These are phyloP conservation scores for Siniperca chuatsi DNA, from an alignment of 2,113 vertebrate species.

Conservation along the genomic window DNA sequence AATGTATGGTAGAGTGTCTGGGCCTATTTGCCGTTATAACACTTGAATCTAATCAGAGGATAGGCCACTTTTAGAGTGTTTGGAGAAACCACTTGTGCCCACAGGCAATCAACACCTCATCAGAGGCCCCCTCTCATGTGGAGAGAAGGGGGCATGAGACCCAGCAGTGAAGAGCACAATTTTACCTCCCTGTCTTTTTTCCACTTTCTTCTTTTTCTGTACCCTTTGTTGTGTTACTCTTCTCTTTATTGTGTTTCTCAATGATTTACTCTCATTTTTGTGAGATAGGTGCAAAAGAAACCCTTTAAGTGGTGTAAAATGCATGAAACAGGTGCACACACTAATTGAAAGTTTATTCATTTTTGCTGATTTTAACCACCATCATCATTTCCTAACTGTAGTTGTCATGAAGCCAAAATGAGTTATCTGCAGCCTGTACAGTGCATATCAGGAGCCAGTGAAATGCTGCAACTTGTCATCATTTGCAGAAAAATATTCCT, in stretches of 20 bases:
- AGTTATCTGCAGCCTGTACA: constrained; percentile 1
- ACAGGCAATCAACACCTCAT: constrained; percentile 85
- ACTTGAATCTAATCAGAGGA: constrained; percentile 82
- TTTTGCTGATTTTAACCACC: constrained; percentile 13
- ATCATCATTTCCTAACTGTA: neutral
- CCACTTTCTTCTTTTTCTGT: constrained; percentile 11
- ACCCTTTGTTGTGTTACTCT: constrained; percentile 26
- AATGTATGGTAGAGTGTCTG: constrained; percentile 68
- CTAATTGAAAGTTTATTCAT: neutral
- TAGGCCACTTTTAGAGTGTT: constrained; percentile 77
- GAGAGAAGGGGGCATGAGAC: constrained; percentile 63
- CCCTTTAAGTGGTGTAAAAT: too few relatives aligned
- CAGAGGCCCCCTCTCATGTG: constrained; percentile 73
- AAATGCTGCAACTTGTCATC: neutral
- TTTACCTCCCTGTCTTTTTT: constrained; percentile 66
- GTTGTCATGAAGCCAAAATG: constrained; percentile 9
- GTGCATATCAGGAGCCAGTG: neutral
- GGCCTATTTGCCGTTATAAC: constrained; percentile 76
- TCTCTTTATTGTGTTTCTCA: neutral
- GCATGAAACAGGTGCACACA: neutral
- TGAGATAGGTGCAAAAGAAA: too few relatives aligned
- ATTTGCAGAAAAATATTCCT: neutral
- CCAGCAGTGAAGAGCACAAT: constrained; percentile 68
- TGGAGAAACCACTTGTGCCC: constrained; percentile 81
- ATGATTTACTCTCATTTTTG: neutral